Evolutionary conservation across 2,113 vertebrate species (phyloP).

Genomic region (Menura novaehollandiae): DNA sequence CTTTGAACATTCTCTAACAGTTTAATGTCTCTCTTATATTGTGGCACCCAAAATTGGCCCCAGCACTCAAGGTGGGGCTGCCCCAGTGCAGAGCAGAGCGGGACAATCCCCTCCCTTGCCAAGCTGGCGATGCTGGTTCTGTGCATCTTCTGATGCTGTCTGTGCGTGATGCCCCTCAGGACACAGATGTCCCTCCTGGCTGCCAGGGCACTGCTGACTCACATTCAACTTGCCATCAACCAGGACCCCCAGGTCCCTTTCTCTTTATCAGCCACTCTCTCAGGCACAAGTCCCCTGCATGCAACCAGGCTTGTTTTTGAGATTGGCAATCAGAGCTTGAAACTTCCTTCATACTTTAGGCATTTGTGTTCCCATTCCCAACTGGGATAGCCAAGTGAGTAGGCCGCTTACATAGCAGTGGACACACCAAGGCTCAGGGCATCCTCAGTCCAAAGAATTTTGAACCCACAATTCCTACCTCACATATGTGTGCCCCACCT

Average conservation of each 20-base stretch:
- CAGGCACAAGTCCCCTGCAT: background rate
- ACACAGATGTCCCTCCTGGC: background rate
- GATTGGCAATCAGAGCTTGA: background rate
- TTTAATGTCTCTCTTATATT: background rate
- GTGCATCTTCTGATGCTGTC: too few relatives aligned
- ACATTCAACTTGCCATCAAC: background rate
- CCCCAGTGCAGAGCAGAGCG: background rate
- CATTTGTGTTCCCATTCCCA: background rate
- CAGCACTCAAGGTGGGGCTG: background rate
- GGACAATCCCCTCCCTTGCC: background rate
- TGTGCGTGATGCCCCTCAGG: background rate
- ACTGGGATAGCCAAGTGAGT: background rate
- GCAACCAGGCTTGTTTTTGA: background rate
- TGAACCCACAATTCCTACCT: background rate
- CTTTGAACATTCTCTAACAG: background rate
- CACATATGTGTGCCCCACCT: background rate
- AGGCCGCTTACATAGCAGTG: background rate
- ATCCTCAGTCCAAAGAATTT: background rate
- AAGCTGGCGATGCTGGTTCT: rapidly evolving
- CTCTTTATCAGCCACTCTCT: background rate
- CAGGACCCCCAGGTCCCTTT: background rate
- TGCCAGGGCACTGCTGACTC: background rate
- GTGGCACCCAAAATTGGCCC: background rate
- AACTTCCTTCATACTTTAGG: background rate
- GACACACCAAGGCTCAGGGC: background rate